Evolutionary conservation across 2,113 vertebrate species (phyloP).

Genomic region (Todiramphus chloris): DNA sequence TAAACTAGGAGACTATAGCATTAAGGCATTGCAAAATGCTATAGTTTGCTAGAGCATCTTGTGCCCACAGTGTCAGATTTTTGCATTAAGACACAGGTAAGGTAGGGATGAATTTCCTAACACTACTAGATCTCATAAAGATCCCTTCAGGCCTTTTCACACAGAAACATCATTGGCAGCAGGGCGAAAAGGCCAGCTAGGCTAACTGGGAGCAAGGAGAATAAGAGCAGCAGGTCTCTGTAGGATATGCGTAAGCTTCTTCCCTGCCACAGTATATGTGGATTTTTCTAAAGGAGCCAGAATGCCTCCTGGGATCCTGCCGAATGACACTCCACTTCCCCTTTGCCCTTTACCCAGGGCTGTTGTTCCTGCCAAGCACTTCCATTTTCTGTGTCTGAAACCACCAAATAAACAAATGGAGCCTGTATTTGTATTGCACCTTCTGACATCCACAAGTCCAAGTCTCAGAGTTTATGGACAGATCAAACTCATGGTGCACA

Average conservation of each 20-base stretch:
- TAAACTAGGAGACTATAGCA: background rate
- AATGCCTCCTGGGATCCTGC: background rate
- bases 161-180: background rate
- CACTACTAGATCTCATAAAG: background rate
- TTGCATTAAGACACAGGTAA: background rate
- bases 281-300: background rate
- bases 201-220: background rate
- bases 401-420: background rate
- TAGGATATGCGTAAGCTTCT: background rate
- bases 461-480: fast-evolving
- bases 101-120: background rate
- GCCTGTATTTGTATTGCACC: background rate
- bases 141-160: background rate
- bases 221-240: background rate
- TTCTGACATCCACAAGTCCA: background rate
- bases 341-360: background rate
- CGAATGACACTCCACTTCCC: background rate
- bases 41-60: too few relatives aligned
- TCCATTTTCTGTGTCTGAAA: background rate
- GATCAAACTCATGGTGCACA: background rate
- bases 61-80: fast-evolving
- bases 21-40: background rate
- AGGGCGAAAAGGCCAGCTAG: background rate
- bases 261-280: background rate
- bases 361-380: background rate